Conservation (phyloP, 1,140 invertebrate species). For the Ostrea edulis region DNA sequence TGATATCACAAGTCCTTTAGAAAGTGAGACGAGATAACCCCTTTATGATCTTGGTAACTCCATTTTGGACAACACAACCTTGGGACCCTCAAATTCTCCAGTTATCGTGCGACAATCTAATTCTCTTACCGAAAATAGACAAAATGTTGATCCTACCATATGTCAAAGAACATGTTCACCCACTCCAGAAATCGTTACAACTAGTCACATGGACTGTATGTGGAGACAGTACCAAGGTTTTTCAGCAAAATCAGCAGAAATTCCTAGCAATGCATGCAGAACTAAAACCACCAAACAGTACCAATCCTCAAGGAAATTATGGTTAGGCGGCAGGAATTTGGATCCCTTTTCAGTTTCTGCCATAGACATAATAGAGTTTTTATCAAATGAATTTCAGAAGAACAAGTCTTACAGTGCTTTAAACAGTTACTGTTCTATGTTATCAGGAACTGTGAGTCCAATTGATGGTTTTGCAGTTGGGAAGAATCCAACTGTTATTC, state of each 20-base stretch:
- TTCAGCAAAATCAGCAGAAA: not conserved
- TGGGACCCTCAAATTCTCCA: conserved; percentile 26
- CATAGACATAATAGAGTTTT: conserved; percentile 4
- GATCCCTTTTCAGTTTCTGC: conserved; percentile 23
- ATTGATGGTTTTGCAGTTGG: not conserved
- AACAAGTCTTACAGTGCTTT: not conserved
- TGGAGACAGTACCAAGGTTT: conserved; percentile 29
- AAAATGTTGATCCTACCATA: no score
- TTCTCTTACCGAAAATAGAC: conserved; percentile 39
- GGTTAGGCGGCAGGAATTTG: no score
- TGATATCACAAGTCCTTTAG: conserved; percentile 47
- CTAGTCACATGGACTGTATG: no score
- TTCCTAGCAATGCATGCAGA: not conserved
- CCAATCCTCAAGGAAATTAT: no score
- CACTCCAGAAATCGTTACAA: no score
- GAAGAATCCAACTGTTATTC: conserved; percentile 2
- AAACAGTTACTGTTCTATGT: not conserved
- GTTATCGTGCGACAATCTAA: conserved; percentile 24
- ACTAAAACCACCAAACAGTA: not conserved
- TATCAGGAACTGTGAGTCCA: no score
- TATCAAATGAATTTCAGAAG: conserved; percentile 5
- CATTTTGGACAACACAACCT: no score
- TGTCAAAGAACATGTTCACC: no score
- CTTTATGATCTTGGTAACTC: conserved; percentile 51
- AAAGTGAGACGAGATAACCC: conserved; percentile 53